Evolutionary conservation across 2,113 vertebrate genomes (phyloP), one percentile per base, ranked within the genome.

Genomic region (Callocephalon fimbriatum): DNA sequence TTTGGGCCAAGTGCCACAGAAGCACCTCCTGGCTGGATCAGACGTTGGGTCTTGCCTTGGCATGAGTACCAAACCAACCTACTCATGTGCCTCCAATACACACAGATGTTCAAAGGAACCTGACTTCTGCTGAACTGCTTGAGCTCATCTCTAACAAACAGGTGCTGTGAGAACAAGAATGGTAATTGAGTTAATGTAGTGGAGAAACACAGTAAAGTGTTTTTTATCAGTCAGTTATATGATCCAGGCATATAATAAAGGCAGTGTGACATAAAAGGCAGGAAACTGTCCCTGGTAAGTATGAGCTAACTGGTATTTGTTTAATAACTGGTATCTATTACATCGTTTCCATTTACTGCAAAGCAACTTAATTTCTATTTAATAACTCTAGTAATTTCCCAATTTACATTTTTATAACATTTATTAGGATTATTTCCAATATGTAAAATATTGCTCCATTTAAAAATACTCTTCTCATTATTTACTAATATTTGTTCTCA

Each of bases 181-280:
- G 54, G 97, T 92, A 92, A 95, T 91, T 97, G 98, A 98, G 95
- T 96, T 97, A 98, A 97, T 98, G 91, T 96, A 96, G 91, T 97
- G 89, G 95, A 97, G 95, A 98, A 97, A 98, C 71, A 96, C 90
- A 90, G 87, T 93, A 96, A 97, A 96, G 95, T 78, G 96, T 94
- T 98, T 97, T 97, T 95, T 96, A 96, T 97, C 97, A 88, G 93
- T 91, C 76, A 95, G 86, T 95, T 97, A 94, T 82, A 95, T 35
- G 63, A 97, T 96, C 91, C 92, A 93, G 95, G 82, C 77, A 96
- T 95, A 92, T 92, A 94, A 97, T 95, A 93, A 97, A 97, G 95
- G 96, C 59, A 90, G 88, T 90, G 48, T 82, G 90, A 92, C 67
- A 95, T 88, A 95, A 96, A 96, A 92, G 71, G 72, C 88, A 96